Conservation (phyloP, 2,888 invertebrate genomes). For the Aphodius granarius region DNA sequence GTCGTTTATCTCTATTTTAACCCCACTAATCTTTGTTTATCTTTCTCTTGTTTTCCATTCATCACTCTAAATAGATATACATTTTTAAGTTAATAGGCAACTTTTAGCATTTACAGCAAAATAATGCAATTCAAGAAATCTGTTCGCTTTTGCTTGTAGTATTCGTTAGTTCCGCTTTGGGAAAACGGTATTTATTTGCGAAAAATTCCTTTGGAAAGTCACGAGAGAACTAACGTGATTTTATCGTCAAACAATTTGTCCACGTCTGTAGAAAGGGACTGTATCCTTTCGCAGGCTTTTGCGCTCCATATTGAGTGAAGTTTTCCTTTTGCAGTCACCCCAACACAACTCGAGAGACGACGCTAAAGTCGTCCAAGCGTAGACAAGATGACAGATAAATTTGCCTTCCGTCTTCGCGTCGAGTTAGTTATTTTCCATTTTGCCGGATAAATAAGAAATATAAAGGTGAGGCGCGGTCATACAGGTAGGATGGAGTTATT, state of each 20-base stretch:
- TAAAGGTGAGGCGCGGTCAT: background rate
- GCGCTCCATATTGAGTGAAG: background rate
- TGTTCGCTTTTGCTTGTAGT: background rate
- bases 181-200: background rate
- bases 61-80: too few relatives aligned
- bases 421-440: background rate
- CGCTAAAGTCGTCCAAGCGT: background rate
- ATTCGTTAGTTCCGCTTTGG: background rate
- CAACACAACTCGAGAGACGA: background rate
- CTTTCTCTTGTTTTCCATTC: background rate
- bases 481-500: background rate
- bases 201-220: background rate
- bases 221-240: background rate
- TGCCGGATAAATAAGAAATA: background rate
- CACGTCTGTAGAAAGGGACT: background rate
- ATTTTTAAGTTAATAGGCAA: too few relatives aligned
- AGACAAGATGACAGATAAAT: background rate
- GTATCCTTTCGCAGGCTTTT: background rate
- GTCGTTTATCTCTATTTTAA: background rate
- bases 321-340: background rate
- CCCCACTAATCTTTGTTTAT: background rate
- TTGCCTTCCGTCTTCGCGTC: background rate
- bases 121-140: too few relatives aligned
- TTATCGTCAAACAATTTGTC: background rate
- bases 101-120: too few relatives aligned